A percentile compares a stretch with the other conserved stretches of the same genome.
These are phyloP conservation scores for Vidua macroura DNA, from an alignment of 2,113 vertebrate genomes.

Conservation along the genomic window DNA sequence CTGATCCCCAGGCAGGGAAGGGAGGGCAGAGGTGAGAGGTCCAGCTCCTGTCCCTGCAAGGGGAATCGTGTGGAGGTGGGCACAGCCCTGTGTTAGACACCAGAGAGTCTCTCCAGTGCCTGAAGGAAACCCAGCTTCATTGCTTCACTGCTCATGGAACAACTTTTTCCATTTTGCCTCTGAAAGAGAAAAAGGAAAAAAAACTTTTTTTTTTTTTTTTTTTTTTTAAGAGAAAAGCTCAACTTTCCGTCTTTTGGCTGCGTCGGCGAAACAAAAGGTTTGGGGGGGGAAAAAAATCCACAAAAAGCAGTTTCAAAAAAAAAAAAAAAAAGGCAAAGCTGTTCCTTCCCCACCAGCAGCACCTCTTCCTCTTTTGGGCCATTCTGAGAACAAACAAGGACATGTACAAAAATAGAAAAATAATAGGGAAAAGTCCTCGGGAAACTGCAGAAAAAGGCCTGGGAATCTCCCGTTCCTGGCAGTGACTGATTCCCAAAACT, in stretches of 20 bases:
- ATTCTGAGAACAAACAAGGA: not conserved
- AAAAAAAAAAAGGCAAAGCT: not conserved
- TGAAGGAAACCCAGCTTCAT: not conserved
- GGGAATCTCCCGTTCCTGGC: not conserved
- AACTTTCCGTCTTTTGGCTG: not conserved
- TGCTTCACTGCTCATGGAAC: not conserved
- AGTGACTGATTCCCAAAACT: not conserved
- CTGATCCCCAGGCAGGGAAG: accelerated
- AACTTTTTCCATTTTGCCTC: not conserved
- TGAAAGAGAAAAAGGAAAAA: not conserved
- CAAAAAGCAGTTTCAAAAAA: not conserved
- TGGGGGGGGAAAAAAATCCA: not conserved
- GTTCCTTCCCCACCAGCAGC: not conserved
- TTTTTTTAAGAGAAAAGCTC: not conserved
- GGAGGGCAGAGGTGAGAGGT: not conserved
- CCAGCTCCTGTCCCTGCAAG: not conserved
- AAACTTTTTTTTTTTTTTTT: not conserved
- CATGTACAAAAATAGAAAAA: not conserved
- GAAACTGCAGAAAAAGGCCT: not conserved
- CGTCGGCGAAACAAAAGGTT: not conserved
- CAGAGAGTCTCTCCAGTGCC: not conserved
- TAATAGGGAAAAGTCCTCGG: not conserved
- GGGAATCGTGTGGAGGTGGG: accelerated
- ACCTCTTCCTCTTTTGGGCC: not conserved
- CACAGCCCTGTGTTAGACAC: not conserved